A percentile compares a stretch with the other conserved stretches of the same genome.
Conservation (phyloP, 2,888 invertebrate genomes). For the Amphipyra tragopoginis region DNA sequence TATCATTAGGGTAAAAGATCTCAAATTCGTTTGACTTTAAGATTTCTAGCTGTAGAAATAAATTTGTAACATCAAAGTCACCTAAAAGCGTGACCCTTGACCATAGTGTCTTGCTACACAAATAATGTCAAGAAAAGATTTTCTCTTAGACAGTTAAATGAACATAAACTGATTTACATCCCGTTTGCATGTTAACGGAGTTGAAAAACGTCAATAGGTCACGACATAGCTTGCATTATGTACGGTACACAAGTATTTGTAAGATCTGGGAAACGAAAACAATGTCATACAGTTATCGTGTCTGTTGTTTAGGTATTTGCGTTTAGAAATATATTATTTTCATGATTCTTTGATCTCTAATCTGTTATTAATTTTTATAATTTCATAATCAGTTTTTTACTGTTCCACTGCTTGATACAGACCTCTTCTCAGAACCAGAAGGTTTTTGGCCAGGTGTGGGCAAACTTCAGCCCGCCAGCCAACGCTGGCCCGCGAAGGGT, state of each 20-base stretch:
- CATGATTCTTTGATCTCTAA: no score
- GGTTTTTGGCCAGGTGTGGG: no score
- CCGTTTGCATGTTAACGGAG: conserved; percentile 67
- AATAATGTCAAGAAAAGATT: conserved; percentile 71
- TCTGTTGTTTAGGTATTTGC: not conserved
- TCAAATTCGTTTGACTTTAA: conserved; percentile 13
- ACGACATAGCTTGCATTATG: conserved; percentile 23
- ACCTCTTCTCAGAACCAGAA: no score
- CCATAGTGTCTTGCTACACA: conserved; percentile 62
- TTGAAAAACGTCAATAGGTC: conserved; percentile 63
- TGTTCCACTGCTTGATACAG: no score
- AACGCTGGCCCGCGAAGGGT: no score
- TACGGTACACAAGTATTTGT: conserved; percentile 34
- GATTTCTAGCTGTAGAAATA: conserved; percentile 18
- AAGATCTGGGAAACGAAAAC: conserved; percentile 37
- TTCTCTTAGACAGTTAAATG: conserved; percentile 69
- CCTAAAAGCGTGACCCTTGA: conserved; percentile 72
- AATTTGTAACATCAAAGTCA: conserved; percentile 64
- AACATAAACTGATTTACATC: conserved; percentile 72
- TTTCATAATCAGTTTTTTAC: no score
- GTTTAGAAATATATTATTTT: no score
- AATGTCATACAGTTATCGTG: conserved; percentile 33
- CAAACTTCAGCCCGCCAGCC: no score
- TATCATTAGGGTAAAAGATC: conserved; percentile 13
- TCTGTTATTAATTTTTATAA: no score